A percentile compares a stretch with the other conserved stretches of the same genome.
Evolutionary conservation across 2,888 invertebrate species (phyloP).

Genomic region (Auanema sp.): DNA sequence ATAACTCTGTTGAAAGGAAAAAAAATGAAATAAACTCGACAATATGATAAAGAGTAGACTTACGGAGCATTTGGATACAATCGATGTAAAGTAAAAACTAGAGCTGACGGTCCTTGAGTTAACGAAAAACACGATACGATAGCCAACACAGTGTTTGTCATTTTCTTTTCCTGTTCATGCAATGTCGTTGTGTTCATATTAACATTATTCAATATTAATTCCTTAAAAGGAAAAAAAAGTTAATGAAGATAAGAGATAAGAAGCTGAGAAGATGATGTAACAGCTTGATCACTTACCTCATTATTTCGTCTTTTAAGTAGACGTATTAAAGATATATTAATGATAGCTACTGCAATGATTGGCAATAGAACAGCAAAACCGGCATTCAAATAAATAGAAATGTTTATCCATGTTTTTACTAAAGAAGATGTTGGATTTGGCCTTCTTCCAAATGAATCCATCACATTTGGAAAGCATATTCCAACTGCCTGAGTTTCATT

Average conservation of each 20-base stretch:
- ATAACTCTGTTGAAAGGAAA: constrained; percentile 14
- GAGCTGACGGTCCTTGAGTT: constrained; percentile 45
- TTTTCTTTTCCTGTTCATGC: constrained; percentile 46
- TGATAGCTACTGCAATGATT: constrained; percentile 38
- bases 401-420: constrained; percentile 25
- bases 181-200: constrained; percentile 12
- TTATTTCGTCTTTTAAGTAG: constrained; percentile 41
- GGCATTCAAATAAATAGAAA: constrained; percentile 26
- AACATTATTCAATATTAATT: constrained; percentile 10
- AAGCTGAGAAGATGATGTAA: not conserved
- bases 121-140: constrained; percentile 50
- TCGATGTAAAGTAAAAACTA: constrained; percentile 33
- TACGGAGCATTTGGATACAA: constrained; percentile 30
- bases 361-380: constrained; percentile 40
- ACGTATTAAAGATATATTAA: constrained; percentile 43
- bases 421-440: constrained; percentile 32
- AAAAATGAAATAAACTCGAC: no score
- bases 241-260: no score
- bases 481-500: constrained; percentile 35
- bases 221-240: constrained; percentile 11
- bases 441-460: constrained; percentile 27
- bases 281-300: constrained; percentile 23
- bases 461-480: constrained; percentile 33
- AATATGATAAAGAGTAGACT: constrained; percentile 12
- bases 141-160: constrained; percentile 48